Evolutionary conservation across 92 coral and sea anemone species (phyloP).

Genomic region (Desmophyllum pertusum): DNA sequence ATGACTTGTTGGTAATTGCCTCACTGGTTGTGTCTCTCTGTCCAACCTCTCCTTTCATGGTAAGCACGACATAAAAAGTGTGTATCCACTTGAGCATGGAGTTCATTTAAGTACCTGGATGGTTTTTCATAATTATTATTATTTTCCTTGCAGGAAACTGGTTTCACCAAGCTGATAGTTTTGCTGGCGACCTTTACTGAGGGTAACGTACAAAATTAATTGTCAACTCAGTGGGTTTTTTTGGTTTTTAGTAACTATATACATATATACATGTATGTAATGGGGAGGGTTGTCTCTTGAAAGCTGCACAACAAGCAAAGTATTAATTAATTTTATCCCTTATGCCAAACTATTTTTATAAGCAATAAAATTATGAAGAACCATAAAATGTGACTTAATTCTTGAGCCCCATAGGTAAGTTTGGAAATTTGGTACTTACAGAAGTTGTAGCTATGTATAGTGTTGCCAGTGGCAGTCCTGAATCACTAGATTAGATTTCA

Average conservation of each 20-base stretch:
- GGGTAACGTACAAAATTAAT: conserved; percentile 53
- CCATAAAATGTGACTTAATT: not conserved
- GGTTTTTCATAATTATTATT: not conserved
- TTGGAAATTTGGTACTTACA: not conserved
- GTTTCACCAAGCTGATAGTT: conserved; percentile 82
- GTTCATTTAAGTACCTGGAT: not conserved
- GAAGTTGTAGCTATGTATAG: not conserved
- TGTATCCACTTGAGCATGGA: not conserved
- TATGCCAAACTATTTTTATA: not conserved
- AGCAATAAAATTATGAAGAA: not conserved
- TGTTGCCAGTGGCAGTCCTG: no score
- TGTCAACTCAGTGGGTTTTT: no score
- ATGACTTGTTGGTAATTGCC: conserved; percentile 85
- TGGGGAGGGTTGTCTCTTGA: not conserved
- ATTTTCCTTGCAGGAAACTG: conserved; percentile 78
- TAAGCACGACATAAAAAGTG: conserved; percentile 31
- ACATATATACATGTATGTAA: no score
- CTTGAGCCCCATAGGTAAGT: no score
- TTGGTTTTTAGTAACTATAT: no score
- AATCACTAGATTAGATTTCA: not conserved
- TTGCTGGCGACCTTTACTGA: conserved; percentile 95
- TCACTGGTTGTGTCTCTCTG: conserved; percentile 83
- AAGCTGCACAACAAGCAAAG: not conserved
- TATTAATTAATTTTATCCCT: no score
- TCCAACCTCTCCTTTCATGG: conserved; percentile 95